Conservation (phyloP, 2,797 vertebrate genomes). For the Buceros bicornis region DNA sequence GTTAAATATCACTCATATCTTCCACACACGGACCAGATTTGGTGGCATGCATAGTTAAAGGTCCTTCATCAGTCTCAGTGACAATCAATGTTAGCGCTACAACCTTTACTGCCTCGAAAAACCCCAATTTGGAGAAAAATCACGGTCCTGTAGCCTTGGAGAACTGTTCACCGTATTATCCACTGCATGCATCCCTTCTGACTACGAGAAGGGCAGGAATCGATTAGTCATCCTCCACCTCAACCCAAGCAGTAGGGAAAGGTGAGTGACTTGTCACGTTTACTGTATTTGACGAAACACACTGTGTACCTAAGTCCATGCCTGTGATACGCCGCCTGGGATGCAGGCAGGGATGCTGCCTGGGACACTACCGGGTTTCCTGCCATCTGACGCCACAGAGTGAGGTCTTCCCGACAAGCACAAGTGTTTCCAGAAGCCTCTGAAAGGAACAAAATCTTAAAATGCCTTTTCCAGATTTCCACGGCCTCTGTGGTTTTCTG, state of each 20-base stretch:
- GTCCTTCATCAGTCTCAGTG: not conserved
- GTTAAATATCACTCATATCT: not conserved
- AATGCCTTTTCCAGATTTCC: not conserved
- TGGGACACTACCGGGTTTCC: accelerated
- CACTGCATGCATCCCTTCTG: not conserved
- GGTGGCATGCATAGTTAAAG: not conserved
- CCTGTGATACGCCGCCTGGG: accelerated
- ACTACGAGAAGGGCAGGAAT: not conserved
- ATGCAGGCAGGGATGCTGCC: accelerated
- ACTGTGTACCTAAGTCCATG: accelerated
- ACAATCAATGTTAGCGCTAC: not conserved
- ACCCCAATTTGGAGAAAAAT: accelerated
- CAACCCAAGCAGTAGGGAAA: not conserved
- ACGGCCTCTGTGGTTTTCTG: not conserved
- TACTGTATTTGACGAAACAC: not conserved
- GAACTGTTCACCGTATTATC: not conserved
- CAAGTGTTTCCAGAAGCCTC: not conserved
- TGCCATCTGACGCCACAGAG: not conserved
- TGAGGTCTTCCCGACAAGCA: not conserved
- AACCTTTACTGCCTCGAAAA: not conserved
- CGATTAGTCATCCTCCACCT: not conserved
- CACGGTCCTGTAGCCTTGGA: not conserved
- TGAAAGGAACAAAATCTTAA: not conserved
- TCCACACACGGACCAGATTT: not conserved
- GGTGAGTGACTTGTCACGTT: not conserved